phyloP scores from a whole-genome alignment of 2,888 invertebrate species.

The Limnephilus auricula region DNA sequence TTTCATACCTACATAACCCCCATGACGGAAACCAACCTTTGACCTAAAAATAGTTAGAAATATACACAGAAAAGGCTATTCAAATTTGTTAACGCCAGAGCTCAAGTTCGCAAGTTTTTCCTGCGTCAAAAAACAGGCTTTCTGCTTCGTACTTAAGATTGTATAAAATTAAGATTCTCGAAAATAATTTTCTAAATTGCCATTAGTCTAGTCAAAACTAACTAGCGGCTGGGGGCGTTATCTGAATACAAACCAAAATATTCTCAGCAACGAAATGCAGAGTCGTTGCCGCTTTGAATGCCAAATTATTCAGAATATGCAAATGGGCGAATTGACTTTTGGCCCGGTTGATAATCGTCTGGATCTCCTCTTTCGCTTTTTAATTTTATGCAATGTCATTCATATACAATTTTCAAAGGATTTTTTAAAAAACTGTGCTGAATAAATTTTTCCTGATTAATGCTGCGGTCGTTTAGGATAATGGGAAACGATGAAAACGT shows the following conservation, averaged over 20 bases:
- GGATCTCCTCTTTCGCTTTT: not conserved
- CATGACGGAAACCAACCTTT: too few species aligned
- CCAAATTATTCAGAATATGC: conserved; percentile 31
- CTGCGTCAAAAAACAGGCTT: not conserved
- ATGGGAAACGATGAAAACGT: not conserved
- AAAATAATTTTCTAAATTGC: not conserved
- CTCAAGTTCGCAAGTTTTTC: not conserved
- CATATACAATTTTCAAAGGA: not conserved
- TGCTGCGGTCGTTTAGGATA: not conserved
- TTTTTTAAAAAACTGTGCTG: not conserved
- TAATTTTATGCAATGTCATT: not conserved
- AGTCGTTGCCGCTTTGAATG: not conserved
- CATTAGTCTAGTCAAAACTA: not conserved
- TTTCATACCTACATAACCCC: not conserved
- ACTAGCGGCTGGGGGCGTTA: not conserved
- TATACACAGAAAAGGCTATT: not conserved
- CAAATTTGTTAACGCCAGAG: not conserved
- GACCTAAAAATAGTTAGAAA: too few species aligned
- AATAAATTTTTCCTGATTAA: not conserved
- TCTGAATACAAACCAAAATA: conserved; percentile 13
- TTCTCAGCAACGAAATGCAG: not conserved
- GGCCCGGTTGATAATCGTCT: not conserved
- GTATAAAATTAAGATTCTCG: not conserved
- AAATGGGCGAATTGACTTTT: not conserved
- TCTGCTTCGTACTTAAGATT: too few species aligned